Evolutionary conservation across 35 echinoderm and acorn worm species (phyloP).

Genomic region (Heliocidaris tuberculata): DNA sequence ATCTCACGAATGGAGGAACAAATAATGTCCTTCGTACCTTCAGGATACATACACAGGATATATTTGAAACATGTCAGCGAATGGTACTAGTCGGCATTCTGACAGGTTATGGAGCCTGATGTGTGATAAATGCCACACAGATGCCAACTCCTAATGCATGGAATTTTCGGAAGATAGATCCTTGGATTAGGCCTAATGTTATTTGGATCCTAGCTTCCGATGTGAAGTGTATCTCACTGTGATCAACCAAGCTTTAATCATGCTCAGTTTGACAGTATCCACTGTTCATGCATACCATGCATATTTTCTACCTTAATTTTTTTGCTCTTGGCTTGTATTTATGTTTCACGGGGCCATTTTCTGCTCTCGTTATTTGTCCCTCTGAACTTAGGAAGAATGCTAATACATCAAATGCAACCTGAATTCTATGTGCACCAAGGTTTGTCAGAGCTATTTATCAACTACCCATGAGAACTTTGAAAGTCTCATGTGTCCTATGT

Average conservation of each 20-base stretch:
- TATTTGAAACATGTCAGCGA: not conserved
- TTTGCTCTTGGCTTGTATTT: not conserved
- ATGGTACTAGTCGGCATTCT: not conserved
- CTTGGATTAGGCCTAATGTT: not conserved
- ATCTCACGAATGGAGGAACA: too few relatives aligned
- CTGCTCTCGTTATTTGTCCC: not conserved
- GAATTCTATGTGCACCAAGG: not conserved
- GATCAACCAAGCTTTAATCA: not conserved
- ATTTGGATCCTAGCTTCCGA: not conserved
- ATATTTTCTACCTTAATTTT: not conserved
- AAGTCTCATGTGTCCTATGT: not conserved
- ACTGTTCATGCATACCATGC: not conserved
- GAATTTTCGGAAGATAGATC: not conserved
- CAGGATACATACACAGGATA: not conserved
- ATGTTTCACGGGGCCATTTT: not conserved
- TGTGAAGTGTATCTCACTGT: not conserved
- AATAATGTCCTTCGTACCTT: not conserved
- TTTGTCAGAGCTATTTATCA: not conserved
- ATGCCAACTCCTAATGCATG: not conserved
- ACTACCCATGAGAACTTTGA: not conserved
- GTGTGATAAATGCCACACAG: constrained; percentile 16
- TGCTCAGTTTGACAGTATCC: not conserved
- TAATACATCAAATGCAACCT: not conserved
- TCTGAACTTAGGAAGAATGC: not conserved
- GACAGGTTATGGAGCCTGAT: not conserved